Evolutionary conservation across 2,888 invertebrate species (phyloP).

Genomic region (Andrena praecox): DNA sequence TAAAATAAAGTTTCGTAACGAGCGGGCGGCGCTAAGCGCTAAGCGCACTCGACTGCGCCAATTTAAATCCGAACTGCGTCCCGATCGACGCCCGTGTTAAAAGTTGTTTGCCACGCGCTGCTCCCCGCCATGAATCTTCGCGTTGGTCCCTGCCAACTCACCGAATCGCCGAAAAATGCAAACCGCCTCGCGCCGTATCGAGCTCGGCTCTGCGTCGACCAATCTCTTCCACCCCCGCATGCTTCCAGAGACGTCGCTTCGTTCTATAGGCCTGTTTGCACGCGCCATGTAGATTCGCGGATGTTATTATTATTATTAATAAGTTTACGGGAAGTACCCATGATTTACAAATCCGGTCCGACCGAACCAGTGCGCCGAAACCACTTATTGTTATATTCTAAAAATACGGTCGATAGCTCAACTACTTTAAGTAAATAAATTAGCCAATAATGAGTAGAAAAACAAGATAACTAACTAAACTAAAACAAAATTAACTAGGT

Average conservation of each 20-base stretch:
- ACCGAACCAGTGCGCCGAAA: too few species aligned
- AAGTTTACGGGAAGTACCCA: too few species aligned
- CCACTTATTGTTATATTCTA: too few species aligned
- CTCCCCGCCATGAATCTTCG: slow-evolving; percentile 37
- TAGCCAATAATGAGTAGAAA: too few species aligned
- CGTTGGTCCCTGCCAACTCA: slow-evolving; percentile 24
- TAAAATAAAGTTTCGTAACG: slow-evolving; percentile 74
- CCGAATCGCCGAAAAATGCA: slow-evolving; percentile 37
- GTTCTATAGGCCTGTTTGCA: neutral
- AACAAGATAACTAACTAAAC: too few species aligned
- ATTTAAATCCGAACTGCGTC: slow-evolving; percentile 67
- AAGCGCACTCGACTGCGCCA: slow-evolving; percentile 47
- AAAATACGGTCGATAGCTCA: too few species aligned
- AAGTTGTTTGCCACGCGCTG: slow-evolving; percentile 40
- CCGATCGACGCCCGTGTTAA: slow-evolving; percentile 63
- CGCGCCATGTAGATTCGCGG: too few species aligned
- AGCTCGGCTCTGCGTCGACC: neutral
- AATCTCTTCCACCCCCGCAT: neutral
- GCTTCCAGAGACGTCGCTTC: neutral
- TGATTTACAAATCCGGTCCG: too few species aligned
- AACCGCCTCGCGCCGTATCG: neutral
- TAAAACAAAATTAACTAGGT: too few species aligned
- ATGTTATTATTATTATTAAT: too few species aligned
- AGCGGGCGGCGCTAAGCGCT: slow-evolving; percentile 52
- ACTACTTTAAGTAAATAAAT: too few species aligned